Evolutionary conservation across 2,888 invertebrate genomes (phyloP), one percentile per base, ranked within the genome.

Genomic region (Thereva unica): DNA sequence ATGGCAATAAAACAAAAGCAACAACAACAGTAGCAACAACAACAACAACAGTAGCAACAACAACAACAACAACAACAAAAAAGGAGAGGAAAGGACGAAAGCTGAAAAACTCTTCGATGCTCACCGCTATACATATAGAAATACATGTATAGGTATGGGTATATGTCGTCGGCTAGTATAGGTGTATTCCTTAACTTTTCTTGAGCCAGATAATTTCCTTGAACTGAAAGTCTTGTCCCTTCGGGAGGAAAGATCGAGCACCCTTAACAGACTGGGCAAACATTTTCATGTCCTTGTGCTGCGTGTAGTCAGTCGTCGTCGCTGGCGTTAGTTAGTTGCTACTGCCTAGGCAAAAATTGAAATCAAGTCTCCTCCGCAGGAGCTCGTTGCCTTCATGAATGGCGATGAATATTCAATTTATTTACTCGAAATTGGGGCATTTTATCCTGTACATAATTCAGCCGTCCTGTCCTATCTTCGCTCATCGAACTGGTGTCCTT

Each of bases 401-500:
- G 23, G 49, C 23, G 49, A 61, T 61, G 61, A 61, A 61, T 61
- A 61, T 61, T 61, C 61, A 61, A 61, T 61, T 61, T 40, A 50
- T 23, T 61, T 61, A 23, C 5, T 50, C 23, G 41, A 50, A 61
- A 50, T 50, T 61, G 49, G 40, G 50, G 49, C 59, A 47, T 35
- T 49, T 59, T 59, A 59, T 55, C 55, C 40, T 38, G 41, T 55
- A 55, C 55, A 12, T 55, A 55, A 55, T 59, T 57, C 57, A 57
- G 23, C 23, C 23, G 23, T 23, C 23, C 23, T 23, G 23, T 23
- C 23, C 23, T 23, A 23, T 23, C 23, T 23, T 23, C 23, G 23
- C 23, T 23, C 23, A 23, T 23, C 23, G 23, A 23, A 23, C 23
- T 23, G 23, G 23, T 23, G 23, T 23, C 23, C 23, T 23, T 23